These are phyloP conservation scores for Hypanus sabinus DNA, from an alignment of 2,113 vertebrate genomes.

Conservation along the genomic window DNA sequence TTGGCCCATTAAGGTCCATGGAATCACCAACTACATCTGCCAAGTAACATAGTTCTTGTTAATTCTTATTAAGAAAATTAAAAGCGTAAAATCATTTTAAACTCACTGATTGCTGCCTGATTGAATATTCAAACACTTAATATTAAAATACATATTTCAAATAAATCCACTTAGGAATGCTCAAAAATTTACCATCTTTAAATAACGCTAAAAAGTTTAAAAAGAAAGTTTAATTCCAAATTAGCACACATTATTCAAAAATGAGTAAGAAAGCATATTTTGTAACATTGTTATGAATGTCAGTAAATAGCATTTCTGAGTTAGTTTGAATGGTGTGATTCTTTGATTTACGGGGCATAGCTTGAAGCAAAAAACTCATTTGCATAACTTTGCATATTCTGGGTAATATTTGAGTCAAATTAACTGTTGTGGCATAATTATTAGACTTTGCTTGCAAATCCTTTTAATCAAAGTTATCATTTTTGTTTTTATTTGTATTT, in stretches of 20 bases:
- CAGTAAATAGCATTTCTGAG: constrained; percentile 24
- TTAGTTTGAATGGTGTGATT: constrained; percentile 30
- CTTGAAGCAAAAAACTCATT: constrained; percentile 16
- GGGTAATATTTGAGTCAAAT: constrained; percentile 20
- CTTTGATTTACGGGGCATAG: constrained; percentile 33
- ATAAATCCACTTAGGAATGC: not conserved
- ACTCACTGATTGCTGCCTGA: not conserved
- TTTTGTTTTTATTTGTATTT: constrained; percentile 30
- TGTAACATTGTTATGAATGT: constrained; percentile 23
- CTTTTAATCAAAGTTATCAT: constrained; percentile 29
- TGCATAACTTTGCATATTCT: constrained; percentile 24
- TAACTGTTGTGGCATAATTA: constrained; percentile 16
- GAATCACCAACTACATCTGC: not conserved
- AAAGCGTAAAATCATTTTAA: not conserved
- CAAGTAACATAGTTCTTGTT: not conserved
- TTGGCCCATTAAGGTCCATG: no score
- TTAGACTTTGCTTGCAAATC: constrained; percentile 18
- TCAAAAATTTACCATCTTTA: not conserved
- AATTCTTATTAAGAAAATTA: not conserved
- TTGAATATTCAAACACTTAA: not conserved
- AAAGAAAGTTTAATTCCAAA: not conserved
- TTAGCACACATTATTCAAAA: not conserved
- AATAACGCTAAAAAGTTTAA: not conserved
- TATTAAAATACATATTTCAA: not conserved
- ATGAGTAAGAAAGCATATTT: not conserved